Evolutionary conservation across 2,888 invertebrate species (phyloP).

Genomic region (Trichopria drosophilae): DNA sequence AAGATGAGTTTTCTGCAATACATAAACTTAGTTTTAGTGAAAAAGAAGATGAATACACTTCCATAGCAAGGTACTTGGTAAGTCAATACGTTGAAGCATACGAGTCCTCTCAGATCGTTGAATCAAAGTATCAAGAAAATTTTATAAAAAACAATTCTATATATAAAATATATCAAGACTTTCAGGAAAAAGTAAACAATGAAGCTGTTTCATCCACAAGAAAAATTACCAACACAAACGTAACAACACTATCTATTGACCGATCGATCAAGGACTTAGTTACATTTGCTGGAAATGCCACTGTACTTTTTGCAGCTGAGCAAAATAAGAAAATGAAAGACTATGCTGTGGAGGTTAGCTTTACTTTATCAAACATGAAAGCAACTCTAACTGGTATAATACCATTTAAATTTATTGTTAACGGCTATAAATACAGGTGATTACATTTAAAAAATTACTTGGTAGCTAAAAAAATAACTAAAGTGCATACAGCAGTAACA

Average conservation of each 20-base stretch:
- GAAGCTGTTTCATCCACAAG: conserved; percentile 27
- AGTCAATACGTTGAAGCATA: conserved; percentile 28
- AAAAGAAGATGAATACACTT: conserved; percentile 23
- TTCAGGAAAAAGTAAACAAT: conserved; percentile 27
- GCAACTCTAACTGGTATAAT: conserved; percentile 29
- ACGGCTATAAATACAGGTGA: conserved; percentile 27
- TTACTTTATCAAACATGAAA: conserved; percentile 28
- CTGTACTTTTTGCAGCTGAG: conserved; percentile 28
- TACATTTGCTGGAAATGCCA: conserved; percentile 30
- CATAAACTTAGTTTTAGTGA: conserved; percentile 21
- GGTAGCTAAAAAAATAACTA: conserved; percentile 27
- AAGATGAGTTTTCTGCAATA: conserved; percentile 25
- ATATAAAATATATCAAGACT: conserved; percentile 29
- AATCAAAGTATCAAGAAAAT: conserved; percentile 29
- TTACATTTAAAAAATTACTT: conserved; percentile 21
- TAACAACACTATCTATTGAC: conserved; percentile 29
- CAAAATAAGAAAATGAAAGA: conserved; percentile 30
- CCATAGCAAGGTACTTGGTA: conserved; percentile 26
- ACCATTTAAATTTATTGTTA: conserved; percentile 30
- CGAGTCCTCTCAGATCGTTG: conserved; percentile 29
- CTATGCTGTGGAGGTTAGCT: conserved; percentile 28
- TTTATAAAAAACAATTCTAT: conserved; percentile 29
- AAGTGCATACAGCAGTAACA: conserved; percentile 23
- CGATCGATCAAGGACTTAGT: conserved; percentile 30
- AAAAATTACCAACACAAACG: conserved; percentile 28